A percentile compares a stretch with the other conserved stretches of the same genome.
These are phyloP conservation scores for Neodiprion virginianus DNA, from an alignment of 1,140 invertebrate genomes.

Conservation along the genomic window DNA sequence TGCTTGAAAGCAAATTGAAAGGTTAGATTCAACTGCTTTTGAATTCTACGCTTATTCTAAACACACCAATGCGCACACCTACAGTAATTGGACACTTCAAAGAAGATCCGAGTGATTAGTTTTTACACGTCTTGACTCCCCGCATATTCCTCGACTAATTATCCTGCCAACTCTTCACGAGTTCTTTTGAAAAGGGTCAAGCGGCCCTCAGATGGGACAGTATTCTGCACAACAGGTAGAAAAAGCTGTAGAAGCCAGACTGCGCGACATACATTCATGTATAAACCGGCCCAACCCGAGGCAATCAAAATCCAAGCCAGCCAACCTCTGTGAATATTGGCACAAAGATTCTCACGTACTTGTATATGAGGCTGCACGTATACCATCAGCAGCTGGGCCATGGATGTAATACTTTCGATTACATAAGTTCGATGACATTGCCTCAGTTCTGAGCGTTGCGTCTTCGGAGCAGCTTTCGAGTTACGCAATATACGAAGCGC, in stretches of 20 bases:
- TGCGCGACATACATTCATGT: slow-evolving; percentile 15
- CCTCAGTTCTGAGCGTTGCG: slow-evolving; percentile 34
- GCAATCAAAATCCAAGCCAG: not conserved
- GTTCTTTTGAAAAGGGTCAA: too few relatives aligned
- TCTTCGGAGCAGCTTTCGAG: not conserved
- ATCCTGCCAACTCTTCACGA: too few relatives aligned
- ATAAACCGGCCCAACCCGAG: not conserved
- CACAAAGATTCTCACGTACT: slow-evolving; percentile 16
- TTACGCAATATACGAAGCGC: not conserved
- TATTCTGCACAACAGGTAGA: slow-evolving; percentile 11
- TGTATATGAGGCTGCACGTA: slow-evolving; percentile 23
- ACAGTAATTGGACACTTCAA: too few relatives aligned
- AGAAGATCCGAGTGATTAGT: too few relatives aligned
- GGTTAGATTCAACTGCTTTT: too few relatives aligned
- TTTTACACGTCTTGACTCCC: too few relatives aligned
- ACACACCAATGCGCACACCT: too few relatives aligned
- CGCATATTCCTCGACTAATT: too few relatives aligned
- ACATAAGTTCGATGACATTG: slow-evolving; percentile 57
- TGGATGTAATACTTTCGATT: slow-evolving; percentile 30
- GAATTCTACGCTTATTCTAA: too few relatives aligned
- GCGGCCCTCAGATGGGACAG: too few relatives aligned
- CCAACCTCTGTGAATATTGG: not conserved
- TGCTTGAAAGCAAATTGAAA: too few relatives aligned
- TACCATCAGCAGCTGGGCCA: slow-evolving; percentile 39
- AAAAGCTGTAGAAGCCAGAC: slow-evolving; percentile 31